Conservation (phyloP, 2,888 invertebrate genomes). For the Drosophila kambysellisi region DNA sequence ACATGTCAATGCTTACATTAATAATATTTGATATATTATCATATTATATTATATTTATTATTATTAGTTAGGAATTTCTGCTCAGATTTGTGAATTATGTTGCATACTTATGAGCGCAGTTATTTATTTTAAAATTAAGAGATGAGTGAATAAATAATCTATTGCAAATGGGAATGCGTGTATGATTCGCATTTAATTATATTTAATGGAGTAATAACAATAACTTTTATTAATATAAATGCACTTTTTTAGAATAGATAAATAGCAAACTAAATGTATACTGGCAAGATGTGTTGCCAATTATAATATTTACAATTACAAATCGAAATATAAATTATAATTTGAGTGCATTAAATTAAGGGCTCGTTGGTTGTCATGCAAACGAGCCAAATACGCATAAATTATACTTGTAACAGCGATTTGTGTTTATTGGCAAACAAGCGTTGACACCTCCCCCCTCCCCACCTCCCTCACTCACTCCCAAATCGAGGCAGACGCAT, state of each 20-base stretch:
- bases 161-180: conserved; percentile 19
- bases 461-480: not conserved
- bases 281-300: conserved; percentile 29
- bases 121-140: conserved; percentile 9
- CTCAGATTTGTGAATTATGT: not conserved
- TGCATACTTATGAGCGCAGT: conserved; percentile 44
- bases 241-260: conserved; percentile 36
- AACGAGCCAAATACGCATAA: conserved; percentile 52
- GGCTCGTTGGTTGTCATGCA: conserved; percentile 35
- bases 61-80: not conserved
- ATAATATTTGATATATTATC: too few species aligned
- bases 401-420: conserved; percentile 60
- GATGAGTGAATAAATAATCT: not conserved
- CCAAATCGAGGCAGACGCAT: not conserved
- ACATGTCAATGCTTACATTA: not conserved
- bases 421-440: conserved; percentile 76
- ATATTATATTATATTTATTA: too few species aligned
- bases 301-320: conserved; percentile 47
- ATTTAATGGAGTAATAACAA: conserved; percentile 61
- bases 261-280: conserved; percentile 3
- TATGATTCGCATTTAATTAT: conserved; percentile 58
- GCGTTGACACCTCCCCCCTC: conserved; percentile 33
- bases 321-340: conserved; percentile 56
- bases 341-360: conserved; percentile 54
- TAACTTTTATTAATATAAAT: conserved; percentile 25